A percentile compares a stretch with the other conserved stretches of the same genome.
Evolutionary conservation across 2,888 invertebrate genomes (phyloP).

Genomic region (Eilema griseolum): DNA sequence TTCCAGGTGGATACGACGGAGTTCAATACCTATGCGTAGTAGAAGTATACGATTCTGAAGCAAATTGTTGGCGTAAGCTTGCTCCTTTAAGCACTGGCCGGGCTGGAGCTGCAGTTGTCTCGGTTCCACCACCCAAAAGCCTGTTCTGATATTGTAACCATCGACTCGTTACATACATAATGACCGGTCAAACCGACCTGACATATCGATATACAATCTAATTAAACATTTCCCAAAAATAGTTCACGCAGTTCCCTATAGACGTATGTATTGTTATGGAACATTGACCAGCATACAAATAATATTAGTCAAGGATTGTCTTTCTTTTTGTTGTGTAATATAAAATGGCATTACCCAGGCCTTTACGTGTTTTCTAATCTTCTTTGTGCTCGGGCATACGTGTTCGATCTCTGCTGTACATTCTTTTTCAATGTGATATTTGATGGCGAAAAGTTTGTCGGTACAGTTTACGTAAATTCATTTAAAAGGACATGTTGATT

Average conservation of each 20-base stretch:
- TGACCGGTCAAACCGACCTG: slow-evolving; percentile 25
- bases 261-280: background rate
- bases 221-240: background rate
- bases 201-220: slow-evolving; percentile 18
- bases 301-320: background rate
- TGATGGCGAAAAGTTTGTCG: too few relatives aligned
- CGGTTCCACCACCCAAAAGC: slow-evolving; percentile 83
- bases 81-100: slow-evolving; percentile 93
- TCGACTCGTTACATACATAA: slow-evolving; percentile 56
- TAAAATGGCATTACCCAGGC: background rate
- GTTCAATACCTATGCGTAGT: slow-evolving; percentile 94
- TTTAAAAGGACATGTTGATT: too few relatives aligned
- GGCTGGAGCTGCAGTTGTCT: slow-evolving; percentile 95
- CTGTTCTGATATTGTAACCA: slow-evolving; percentile 69
- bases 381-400: background rate
- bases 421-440: background rate
- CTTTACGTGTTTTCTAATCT: background rate
- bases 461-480: too few relatives aligned
- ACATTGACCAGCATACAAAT: background rate
- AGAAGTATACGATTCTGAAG: slow-evolving; percentile 95
- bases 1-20: slow-evolving; percentile 95
- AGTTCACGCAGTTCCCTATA: background rate
- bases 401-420: background rate
- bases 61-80: slow-evolving; percentile 92
- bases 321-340: background rate